Conservation (phyloP, 2,797 vertebrate genomes). For the Craterocephalus amniculus region DNA sequence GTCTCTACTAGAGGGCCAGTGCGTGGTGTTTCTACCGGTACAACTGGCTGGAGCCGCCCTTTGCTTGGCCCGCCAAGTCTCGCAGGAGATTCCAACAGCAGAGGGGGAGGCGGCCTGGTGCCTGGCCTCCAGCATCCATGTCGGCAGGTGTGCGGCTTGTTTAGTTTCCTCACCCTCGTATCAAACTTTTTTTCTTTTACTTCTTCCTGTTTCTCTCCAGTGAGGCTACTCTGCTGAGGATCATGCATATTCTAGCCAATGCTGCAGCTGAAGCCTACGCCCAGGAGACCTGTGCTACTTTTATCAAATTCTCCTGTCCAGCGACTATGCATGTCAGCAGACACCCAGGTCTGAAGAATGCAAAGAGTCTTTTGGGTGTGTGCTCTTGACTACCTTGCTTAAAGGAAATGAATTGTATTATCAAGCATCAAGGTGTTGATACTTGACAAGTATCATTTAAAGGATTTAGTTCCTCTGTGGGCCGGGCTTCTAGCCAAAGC, state of each 20-base stretch:
- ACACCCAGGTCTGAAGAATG: slow-evolving; percentile 73
- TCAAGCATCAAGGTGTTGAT: background rate
- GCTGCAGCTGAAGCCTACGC: slow-evolving; percentile 76
- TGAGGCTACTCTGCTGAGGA: slow-evolving; percentile 74
- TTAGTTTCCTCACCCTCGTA: background rate
- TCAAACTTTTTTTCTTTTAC: background rate
- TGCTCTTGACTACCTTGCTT: slow-evolving; percentile 44
- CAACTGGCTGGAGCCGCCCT: slow-evolving; percentile 86
- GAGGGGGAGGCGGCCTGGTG: slow-evolving; percentile 80
- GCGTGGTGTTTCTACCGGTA: slow-evolving; percentile 81
- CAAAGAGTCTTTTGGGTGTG: slow-evolving; percentile 61
- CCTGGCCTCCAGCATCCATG: slow-evolving; percentile 75
- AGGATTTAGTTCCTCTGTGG: slow-evolving; percentile 2
- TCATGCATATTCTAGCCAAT: slow-evolving; percentile 80
- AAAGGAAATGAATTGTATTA: background rate
- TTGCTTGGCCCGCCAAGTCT: slow-evolving; percentile 80
- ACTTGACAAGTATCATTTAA: background rate
- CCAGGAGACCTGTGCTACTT: slow-evolving; percentile 78
- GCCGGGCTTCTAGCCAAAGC: background rate
- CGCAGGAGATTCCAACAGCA: slow-evolving; percentile 70
- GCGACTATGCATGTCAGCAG: slow-evolving; percentile 83
- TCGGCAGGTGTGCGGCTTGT: slow-evolving; percentile 70
- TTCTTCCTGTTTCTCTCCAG: slow-evolving; percentile 59
- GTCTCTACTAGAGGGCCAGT: slow-evolving; percentile 85
- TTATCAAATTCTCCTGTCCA: slow-evolving; percentile 85